Conservation (phyloP, 2,797 vertebrate species). For the Knipowitschia caucasica region DNA sequence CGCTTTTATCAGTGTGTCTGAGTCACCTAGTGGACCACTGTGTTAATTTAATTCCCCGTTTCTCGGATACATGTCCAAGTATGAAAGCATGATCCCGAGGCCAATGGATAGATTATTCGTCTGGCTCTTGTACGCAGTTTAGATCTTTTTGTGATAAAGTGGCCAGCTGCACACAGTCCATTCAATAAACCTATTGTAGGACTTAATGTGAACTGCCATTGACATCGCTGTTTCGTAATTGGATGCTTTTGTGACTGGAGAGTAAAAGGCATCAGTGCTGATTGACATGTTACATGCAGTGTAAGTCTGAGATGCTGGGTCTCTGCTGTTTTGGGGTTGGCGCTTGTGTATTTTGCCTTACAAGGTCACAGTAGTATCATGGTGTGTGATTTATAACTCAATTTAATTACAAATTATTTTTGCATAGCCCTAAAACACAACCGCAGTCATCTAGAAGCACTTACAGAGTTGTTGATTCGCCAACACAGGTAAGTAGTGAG, state of each 20-base stretch:
- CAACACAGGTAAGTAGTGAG: no score
- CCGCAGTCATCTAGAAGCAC: no score
- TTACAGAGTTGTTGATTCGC: no score
- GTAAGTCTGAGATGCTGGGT: not conserved
- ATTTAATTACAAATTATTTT: no score
- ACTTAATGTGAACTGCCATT: conserved; percentile 32
- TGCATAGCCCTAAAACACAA: no score
- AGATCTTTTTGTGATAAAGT: conserved; percentile 31
- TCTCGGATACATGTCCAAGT: conserved; percentile 9
- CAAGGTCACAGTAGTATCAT: not conserved
- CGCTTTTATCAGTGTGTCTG: conserved; percentile 26
- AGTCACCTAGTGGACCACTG: conserved; percentile 19
- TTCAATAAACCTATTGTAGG: conserved; percentile 21
- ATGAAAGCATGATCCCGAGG: conserved; percentile 11
- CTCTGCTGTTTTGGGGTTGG: not conserved
- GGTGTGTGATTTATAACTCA: not conserved
- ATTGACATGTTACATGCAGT: conserved; percentile 11
- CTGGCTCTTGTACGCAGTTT: conserved; percentile 20
- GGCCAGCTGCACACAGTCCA: conserved; percentile 9
- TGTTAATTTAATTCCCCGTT: conserved; percentile 44
- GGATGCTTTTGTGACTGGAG: conserved; percentile 13
- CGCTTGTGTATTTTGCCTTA: not conserved
- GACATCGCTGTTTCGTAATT: conserved; percentile 23
- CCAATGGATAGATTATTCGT: conserved; percentile 8
- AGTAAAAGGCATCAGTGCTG: conserved; percentile 16